Evolutionary conservation across 2,113 vertebrate genomes (phyloP), one percentile per base, ranked within the genome.

Genomic region (Arvicanthis niloticus): DNA sequence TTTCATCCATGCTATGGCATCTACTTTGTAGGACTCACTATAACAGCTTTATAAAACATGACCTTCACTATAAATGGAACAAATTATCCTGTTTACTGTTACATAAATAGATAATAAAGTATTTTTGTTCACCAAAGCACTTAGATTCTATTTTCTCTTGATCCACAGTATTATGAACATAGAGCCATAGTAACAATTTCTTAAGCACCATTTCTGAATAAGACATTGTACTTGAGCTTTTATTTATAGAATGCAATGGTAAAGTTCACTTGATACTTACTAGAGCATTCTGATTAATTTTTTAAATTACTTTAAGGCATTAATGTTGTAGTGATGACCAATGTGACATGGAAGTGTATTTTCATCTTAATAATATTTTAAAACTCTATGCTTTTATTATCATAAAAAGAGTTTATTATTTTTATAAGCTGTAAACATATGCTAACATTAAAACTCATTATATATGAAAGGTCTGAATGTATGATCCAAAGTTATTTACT

Each of bases 381-480:
- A 86, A 89, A 95, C 53, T 12, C 29, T 70, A 89, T 9, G 15
- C 7, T 93, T 60, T 88, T 91, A 48, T 91, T 45, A 88, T 96
- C 86, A 51, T 58, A 53, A 85, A 88, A 93, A 72, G 6, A 53
- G 21, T 76, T 86, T 56, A 89, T 75, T 95, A 89, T 19, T 65
- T 37, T 81, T 73, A 12, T 72, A 89, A 56, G 3, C 26, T 80
- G 56, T 92, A 81, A 92, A 40, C 77, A 68, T 7, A 53, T 12
- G 45, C 78, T 95, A 34, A 11, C 56, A 3, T 81, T 95, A 72
- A 77, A 93, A 81, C 75, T 91, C 26, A 81, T 37, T 10, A 42
- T 73, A 91, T 94, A 58, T 26, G 53, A 86, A 84, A 89, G 37
- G 62, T 12, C 19, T 96, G 21, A 86, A 93, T 62, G 73, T 97